Conservation (phyloP, 2,113 vertebrate genomes). For the Scytalopus superciliaris region DNA sequence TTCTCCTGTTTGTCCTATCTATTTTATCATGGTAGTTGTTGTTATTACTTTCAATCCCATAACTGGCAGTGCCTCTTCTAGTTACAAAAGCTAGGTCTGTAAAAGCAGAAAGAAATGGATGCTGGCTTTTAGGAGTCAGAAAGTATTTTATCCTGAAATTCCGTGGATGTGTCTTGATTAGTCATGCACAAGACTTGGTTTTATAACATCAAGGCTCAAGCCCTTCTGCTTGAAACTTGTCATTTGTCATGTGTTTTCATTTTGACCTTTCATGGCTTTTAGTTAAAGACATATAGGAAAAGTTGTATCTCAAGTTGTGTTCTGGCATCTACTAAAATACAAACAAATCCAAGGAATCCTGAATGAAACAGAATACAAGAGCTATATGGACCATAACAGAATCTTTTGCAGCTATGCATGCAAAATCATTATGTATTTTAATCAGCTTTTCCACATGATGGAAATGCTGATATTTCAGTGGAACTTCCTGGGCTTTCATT, state of each 20-base stretch:
- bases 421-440: not conserved
- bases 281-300: not conserved
- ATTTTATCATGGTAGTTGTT: not conserved
- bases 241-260: not conserved
- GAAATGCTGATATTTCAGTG: not conserved
- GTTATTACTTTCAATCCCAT: not conserved
- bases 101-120: not conserved
- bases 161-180: slow-evolving; percentile 52
- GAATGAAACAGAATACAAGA: not conserved
- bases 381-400: not conserved
- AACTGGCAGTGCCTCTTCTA: not conserved
- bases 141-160: slow-evolving; percentile 46
- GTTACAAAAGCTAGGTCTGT: not conserved
- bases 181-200: slow-evolving; percentile 43
- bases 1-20: not conserved
- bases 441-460: not conserved
- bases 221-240: not conserved
- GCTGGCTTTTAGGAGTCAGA: slow-evolving; percentile 29
- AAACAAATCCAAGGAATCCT: not conserved
- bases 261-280: not conserved
- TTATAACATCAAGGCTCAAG: not conserved
- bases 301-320: not conserved
- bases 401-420: not conserved
- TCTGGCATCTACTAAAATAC: not conserved
- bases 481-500: not conserved